Evolutionary conservation across 2,113 vertebrate species (phyloP).

Genomic region (Pangasianodon hypophthalmus): DNA sequence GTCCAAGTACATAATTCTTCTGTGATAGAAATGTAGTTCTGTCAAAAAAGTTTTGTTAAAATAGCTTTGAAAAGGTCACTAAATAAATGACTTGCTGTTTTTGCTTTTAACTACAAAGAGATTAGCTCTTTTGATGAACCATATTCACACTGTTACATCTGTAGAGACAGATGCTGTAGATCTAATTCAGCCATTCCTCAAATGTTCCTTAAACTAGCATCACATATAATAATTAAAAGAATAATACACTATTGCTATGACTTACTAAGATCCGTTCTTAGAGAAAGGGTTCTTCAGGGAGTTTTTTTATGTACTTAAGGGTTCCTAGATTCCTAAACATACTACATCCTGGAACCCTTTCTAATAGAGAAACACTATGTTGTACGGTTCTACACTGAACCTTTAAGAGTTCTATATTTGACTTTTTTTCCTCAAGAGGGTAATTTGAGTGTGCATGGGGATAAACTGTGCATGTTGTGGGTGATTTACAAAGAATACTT

Average conservation of each 20-base stretch:
- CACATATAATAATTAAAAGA: background rate
- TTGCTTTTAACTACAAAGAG: background rate
- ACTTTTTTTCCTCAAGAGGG: background rate
- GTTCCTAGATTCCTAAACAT: background rate
- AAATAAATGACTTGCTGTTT: background rate
- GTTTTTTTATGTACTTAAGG: background rate
- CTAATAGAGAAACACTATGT: background rate
- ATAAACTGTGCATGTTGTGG: background rate
- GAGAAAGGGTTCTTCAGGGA: background rate
- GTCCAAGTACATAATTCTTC: too few species aligned
- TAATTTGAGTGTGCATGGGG: background rate
- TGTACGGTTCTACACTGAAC: background rate
- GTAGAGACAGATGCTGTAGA: background rate
- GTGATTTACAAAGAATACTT: background rate
- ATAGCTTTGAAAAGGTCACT: background rate
- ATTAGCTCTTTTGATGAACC: background rate
- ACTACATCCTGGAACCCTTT: background rate
- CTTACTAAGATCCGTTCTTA: background rate
- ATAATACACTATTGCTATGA: background rate
- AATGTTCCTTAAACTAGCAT: background rate
- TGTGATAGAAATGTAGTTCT: background rate
- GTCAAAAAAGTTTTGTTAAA: background rate
- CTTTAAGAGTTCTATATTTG: background rate
- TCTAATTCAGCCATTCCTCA: background rate
- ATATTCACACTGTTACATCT: background rate